These are phyloP conservation scores for Eustalomyia histrio DNA, from an alignment of 2,888 invertebrate genomes.

Conservation along the genomic window DNA sequence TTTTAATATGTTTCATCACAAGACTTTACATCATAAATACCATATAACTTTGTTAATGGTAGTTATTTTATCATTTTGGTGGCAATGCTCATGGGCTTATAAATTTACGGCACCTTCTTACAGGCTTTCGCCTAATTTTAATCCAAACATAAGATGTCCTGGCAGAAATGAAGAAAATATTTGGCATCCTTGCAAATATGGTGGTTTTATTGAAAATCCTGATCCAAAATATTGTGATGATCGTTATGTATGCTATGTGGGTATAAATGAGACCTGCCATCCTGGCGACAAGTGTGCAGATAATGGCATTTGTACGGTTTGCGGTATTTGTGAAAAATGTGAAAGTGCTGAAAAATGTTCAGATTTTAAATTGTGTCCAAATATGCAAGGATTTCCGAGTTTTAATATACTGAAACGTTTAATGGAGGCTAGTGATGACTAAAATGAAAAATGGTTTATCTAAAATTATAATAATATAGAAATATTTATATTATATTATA, in stretches of 20 bases:
- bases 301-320: conserved; percentile 54
- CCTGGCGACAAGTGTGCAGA: conserved; percentile 55
- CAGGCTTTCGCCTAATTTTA: conserved; percentile 4
- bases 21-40: neutral
- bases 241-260: conserved; percentile 61
- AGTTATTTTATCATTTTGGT: conserved; percentile 26
- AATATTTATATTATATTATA: neutral
- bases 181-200: conserved; percentile 45
- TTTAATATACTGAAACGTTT: conserved; percentile 45
- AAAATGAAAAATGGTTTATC: neutral
- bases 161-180: conserved; percentile 48
- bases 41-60: conserved; percentile 15
- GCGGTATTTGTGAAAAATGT: conserved; percentile 65
- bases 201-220: conserved; percentile 60
- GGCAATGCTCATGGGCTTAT: conserved; percentile 18
- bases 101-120: neutral
- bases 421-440: conserved; percentile 30
- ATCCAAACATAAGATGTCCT: conserved; percentile 55
- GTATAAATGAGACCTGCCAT: conserved; percentile 48
- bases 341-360: conserved; percentile 49
- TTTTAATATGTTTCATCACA: conserved; percentile 19
- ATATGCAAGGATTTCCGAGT: conserved; percentile 9
- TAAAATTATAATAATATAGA: neutral
- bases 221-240: conserved; percentile 52
- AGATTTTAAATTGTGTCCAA: conserved; percentile 51